A percentile compares a stretch with the other conserved stretches of the same genome.
These are phyloP conservation scores for Bungarus multicinctus DNA, from an alignment of 2,113 vertebrate species.

Conservation along the genomic window DNA sequence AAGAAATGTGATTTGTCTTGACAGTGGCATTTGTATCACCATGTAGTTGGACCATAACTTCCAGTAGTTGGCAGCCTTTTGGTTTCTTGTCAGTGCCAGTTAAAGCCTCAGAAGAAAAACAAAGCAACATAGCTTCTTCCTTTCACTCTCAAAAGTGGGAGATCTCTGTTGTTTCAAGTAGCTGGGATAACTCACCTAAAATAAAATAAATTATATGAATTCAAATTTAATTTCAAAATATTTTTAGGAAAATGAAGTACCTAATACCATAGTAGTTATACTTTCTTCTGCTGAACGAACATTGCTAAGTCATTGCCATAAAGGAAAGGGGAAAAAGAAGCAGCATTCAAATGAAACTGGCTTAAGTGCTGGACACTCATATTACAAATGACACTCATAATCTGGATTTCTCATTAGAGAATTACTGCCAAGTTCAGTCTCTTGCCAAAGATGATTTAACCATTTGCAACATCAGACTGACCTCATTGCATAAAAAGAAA, in stretches of 20 bases:
- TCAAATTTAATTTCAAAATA: slow-evolving; percentile 43
- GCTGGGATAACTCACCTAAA: background rate
- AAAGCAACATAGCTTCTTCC: background rate
- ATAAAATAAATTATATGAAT: slow-evolving; percentile 37
- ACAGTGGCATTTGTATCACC: background rate
- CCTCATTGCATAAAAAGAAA: slow-evolving; percentile 51
- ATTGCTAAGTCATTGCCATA: slow-evolving; percentile 59
- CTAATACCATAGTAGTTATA: slow-evolving; percentile 54
- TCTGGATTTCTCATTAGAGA: slow-evolving; percentile 85
- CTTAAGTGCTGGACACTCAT: slow-evolving; percentile 73
- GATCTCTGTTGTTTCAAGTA: background rate
- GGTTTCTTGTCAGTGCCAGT: background rate
- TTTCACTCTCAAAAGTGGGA: background rate
- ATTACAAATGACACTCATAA: slow-evolving; percentile 78
- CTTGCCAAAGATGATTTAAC: slow-evolving; percentile 81
- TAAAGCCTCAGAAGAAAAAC: background rate
- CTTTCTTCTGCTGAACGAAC: slow-evolving; percentile 50
- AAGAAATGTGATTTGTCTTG: background rate
- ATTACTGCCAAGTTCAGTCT: slow-evolving; percentile 70
- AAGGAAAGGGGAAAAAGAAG: background rate
- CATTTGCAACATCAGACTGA: slow-evolving; percentile 69
- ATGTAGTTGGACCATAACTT: background rate
- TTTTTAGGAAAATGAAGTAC: slow-evolving; percentile 47
- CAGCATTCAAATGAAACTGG: slow-evolving; percentile 53
- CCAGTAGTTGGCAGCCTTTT: background rate